phyloP scores from a whole-genome alignment of 1,140 invertebrate species.

The Diorhabda carinulata region DNA sequence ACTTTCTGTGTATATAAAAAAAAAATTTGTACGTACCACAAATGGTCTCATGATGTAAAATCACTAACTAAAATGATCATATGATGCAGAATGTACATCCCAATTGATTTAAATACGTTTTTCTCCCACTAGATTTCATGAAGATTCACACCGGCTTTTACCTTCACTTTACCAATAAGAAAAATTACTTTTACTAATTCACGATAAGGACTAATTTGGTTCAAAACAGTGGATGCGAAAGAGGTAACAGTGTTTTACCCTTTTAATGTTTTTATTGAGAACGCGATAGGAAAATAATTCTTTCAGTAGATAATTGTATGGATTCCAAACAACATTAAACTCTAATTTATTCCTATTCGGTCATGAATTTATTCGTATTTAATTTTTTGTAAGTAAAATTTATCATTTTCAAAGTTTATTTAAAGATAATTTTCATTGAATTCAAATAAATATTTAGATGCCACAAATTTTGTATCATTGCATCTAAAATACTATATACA shows the following conservation, averaged over 20 bases:
- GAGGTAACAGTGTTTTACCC: neutral
- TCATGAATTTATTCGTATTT: no score
- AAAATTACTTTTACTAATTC: slow-evolving; percentile 24
- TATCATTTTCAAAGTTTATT: no score
- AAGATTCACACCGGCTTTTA: slow-evolving; percentile 23
- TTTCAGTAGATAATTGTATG: neutral
- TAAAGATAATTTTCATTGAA: no score
- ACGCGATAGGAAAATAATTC: neutral
- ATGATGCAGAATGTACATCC: slow-evolving; percentile 20
- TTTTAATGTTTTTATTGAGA: slow-evolving; percentile 5
- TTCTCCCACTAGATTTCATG: slow-evolving; percentile 17
- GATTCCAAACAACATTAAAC: neutral
- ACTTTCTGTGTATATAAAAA: slow-evolving; percentile 7
- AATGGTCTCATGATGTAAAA: slow-evolving; percentile 20
- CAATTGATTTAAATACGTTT: slow-evolving; percentile 22
- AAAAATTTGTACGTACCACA: slow-evolving; percentile 18
- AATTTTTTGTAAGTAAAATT: no score
- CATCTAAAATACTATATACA: no score
- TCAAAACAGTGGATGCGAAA: slow-evolving; percentile 4
- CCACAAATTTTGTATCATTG: no score
- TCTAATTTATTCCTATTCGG: no score
- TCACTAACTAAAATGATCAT: slow-evolving; percentile 22
- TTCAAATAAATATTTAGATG: no score
- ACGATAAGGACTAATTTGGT: slow-evolving; percentile 21
- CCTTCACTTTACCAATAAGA: slow-evolving; percentile 20